Evolutionary conservation across 1,140 invertebrate species (phyloP), one percentile per base, ranked within the genome.

Genomic region (Ganaspis sp.): DNA sequence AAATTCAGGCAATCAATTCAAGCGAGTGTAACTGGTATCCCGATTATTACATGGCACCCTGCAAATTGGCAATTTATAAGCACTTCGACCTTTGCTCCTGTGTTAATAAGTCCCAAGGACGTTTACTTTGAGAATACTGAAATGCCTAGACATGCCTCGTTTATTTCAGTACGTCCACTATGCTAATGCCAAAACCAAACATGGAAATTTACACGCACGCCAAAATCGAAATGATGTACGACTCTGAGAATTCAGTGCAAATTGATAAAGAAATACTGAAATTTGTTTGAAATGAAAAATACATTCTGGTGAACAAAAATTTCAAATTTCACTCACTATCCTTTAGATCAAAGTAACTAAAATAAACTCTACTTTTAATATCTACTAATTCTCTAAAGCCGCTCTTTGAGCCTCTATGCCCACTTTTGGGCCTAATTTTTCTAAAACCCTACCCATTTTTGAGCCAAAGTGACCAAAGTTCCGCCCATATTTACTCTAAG

Each of bases 1-100:
- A 29, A 64, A 29, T 64, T 11, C 23, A 34, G 9, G 23, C 26
- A 64, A 64, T 64, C 58, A 64, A 64, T 64, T 64, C 23, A 3
- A 9, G 26, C 23, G 23, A 64, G 58, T 64, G 58, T 64, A 64
- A 64, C 23, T 64, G 23, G 26, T 64, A 64, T 64, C 23, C 58
- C 26, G 58, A 64, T 64, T 64, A 64, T 64, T 34, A 29, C 23
- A 64, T 15, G 26, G 23, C 11, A 64, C 23, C 23, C 26, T 64
- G 58, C 23, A 34, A 64, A 64, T 64, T 64, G 58, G 58, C 58
- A 64, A 64, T 64, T 64, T 64, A 64, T 64, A 64, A 64, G 58
- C 26, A 29, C 15, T 64, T 26, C 15, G 58, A 64, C 26, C 58
- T 64, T 64, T 64, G 58, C 12, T 64, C 23, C 58, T 64, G 58